Conservation (phyloP, 1,140 invertebrate species). For the Idris sp. region DNA sequence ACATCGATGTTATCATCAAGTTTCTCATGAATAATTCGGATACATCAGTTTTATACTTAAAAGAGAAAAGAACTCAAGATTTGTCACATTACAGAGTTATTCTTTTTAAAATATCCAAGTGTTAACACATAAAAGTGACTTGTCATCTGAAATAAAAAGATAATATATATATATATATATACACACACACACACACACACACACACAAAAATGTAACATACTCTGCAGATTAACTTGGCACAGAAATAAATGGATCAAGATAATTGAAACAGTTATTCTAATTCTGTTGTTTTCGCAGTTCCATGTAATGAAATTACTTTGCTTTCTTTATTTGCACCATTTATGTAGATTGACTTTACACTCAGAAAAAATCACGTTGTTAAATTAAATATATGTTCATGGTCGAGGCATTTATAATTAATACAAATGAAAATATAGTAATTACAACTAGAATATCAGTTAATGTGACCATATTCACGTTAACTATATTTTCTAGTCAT, state of each 20-base stretch:
- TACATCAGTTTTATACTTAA: conserved; percentile 37
- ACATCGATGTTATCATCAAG: conserved; percentile 15
- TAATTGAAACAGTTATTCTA: conserved; percentile 56
- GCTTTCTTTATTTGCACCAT: conserved; percentile 45
- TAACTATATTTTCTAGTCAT: too few species aligned
- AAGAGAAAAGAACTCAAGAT: conserved; percentile 17
- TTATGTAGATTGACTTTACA: conserved; percentile 47
- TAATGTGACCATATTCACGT: too few species aligned
- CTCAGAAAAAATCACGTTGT: too few species aligned
- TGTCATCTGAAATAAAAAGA: too few species aligned
- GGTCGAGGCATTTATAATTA: too few species aligned
- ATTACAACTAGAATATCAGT: too few species aligned
- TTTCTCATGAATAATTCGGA: conserved; percentile 38
- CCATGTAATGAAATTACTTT: conserved; percentile 45
- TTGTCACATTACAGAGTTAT: conserved; percentile 31
- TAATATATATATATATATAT: too few species aligned
- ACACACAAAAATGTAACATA: conserved; percentile 24
- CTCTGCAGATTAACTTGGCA: conserved; percentile 29
- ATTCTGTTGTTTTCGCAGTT: conserved; percentile 36
- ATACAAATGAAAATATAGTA: too few species aligned
- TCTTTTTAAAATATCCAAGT: conserved; percentile 19
- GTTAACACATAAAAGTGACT: too few species aligned
- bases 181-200: too few species aligned
- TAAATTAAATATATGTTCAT: too few species aligned
- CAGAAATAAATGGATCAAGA: conserved; percentile 53